Percentiles rank a stretch among this genome's conserved stretches.
phyloP scores from a whole-genome alignment of 2,797 vertebrate species.

The Siniperca obscura region DNA sequence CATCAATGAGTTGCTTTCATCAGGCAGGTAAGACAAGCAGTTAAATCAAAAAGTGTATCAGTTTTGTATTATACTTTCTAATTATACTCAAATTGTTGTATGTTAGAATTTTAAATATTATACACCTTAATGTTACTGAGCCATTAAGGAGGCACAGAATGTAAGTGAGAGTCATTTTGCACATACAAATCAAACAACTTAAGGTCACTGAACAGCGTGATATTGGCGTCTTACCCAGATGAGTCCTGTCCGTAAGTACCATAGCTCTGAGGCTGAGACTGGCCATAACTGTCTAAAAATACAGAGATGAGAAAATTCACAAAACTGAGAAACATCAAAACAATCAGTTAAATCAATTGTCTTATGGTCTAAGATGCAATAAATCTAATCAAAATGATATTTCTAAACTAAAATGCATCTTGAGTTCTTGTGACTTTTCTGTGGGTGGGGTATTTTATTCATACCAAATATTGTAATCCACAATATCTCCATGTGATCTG shows the following conservation, averaged over 20 bases:
- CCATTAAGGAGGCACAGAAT: background rate
- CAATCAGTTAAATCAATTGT: background rate
- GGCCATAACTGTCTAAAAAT: slow-evolving; percentile 70
- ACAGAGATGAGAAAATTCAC: background rate
- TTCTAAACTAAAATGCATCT: no score
- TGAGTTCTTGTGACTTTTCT: no score
- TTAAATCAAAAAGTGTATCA: background rate
- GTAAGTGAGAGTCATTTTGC: background rate
- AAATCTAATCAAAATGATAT: no score
- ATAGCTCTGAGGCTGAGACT: slow-evolving; percentile 74
- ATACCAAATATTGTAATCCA: background rate
- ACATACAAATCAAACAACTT: background rate
- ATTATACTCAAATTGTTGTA: background rate
- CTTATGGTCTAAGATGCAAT: background rate
- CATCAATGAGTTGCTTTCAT: background rate
- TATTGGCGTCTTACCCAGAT: slow-evolving; percentile 74
- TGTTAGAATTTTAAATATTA: background rate
- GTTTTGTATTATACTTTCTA: background rate
- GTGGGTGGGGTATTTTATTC: no score
- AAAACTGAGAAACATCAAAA: background rate
- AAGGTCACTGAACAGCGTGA: background rate
- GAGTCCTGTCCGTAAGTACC: slow-evolving; percentile 78
- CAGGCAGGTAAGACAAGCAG: background rate
- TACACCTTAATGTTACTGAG: background rate
- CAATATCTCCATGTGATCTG: background rate